Percentiles rank a stretch among this genome's conserved stretches.
These are phyloP conservation scores for Grapholita molesta DNA, from an alignment of 1,140 invertebrate species.

Conservation along the genomic window DNA sequence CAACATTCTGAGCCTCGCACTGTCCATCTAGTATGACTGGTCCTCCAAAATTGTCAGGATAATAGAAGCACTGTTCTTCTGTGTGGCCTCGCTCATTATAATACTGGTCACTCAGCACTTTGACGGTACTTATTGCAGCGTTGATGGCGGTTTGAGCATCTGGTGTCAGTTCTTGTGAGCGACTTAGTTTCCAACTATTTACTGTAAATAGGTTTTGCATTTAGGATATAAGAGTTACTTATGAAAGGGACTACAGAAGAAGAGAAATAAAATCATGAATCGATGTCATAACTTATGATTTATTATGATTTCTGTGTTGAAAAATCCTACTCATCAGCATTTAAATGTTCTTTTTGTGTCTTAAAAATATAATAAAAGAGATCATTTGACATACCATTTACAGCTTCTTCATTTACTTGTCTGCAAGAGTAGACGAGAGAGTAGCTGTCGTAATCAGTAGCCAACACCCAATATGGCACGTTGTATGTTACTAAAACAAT, in stretches of 20 bases:
- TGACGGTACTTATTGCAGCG: conserved; percentile 34
- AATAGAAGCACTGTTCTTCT: conserved; percentile 57
- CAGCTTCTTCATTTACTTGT: conserved; percentile 65
- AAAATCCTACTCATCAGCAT: no score
- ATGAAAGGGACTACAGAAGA: no score
- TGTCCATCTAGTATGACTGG: conserved; percentile 47
- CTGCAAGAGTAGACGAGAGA: conserved; percentile 85
- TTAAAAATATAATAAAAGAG: not conserved
- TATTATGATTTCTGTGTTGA: no score
- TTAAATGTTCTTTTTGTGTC: no score
- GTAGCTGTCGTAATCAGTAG: conserved; percentile 84
- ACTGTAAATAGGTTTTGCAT: conserved; percentile 34
- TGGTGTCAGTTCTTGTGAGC: conserved; percentile 29
- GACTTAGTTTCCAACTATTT: conserved; percentile 59
- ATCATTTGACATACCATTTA: conserved; percentile 30
- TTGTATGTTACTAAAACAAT: conserved; percentile 19
- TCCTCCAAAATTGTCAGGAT: conserved; percentile 57
- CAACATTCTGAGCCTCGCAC: conserved; percentile 34
- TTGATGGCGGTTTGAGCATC: conserved; percentile 36
- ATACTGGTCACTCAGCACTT: conserved; percentile 47
- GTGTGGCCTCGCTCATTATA: conserved; percentile 40
- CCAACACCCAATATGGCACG: conserved; percentile 82
- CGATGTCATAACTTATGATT: no score
- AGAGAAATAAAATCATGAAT: no score
- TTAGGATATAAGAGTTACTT: not conserved